Evolutionary conservation across 2,113 vertebrate species (phyloP), one percentile per base, ranked within the genome.

Genomic region (Oncorhynchus keta): DNA sequence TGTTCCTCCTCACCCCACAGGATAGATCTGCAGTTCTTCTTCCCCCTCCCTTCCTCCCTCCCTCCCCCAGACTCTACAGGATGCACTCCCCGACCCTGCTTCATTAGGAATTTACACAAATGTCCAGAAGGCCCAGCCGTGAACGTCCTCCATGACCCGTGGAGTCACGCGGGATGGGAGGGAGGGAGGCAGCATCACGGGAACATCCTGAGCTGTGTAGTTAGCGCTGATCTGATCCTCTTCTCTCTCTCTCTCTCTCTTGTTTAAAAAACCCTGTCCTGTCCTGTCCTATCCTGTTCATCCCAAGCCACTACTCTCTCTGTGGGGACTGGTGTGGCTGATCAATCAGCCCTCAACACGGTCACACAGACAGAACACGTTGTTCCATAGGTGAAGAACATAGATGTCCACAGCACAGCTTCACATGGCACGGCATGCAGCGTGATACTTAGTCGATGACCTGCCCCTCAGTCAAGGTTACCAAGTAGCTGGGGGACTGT

Each of bases 191-290:
- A 51, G 83, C 76, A 82, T 79, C 82, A 78, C 83, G 84, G 86
- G 81, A 89, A 87, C 84, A 82, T 86, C 89, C 87, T 87, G 80
- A 79, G 72, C 79, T 88, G 79, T 80, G 72, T 79, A 66, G 75
- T 73, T 77, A 81, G 70, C 74, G 57, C 78, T 22, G 76, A 81
- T 78, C 71, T 77, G 76, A 82, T 78, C 71, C 74, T 83, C 73
- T 68, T 86, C 61, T 81, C 71, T 73, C 30, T 32, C n/a, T n/a
- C 71, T 73, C 30, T 32, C 74, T 18, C 26, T 73, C 39, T 39
- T 20, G 39, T 24, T 55, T 75, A 65, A 32, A 62, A 62, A 62
- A 62, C 3, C 6, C 5, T 22, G 59, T 16, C 49, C 51, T 67
- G 69, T 22, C 81, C 70, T 73, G 78, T 73, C 4, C 13, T 51